Base-by-base conservation (phyloP, 1,140 invertebrate species). In the Cyclargus thomasi region DNA sequence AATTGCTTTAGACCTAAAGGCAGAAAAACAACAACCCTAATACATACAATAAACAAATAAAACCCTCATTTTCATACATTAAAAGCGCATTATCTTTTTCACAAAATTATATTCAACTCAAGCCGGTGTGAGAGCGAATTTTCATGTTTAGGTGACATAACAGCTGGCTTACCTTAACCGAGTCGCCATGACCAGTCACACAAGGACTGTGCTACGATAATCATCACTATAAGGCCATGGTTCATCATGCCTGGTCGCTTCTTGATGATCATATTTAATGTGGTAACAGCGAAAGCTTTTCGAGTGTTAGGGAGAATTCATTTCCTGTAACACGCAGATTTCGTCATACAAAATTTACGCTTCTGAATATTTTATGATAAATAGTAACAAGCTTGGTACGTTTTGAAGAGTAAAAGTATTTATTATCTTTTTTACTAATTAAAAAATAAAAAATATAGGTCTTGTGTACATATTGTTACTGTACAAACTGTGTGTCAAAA, bases 221-320 rank as follows among this genome's bases (percentile, higher is more conserved):
- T 20, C 53, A 18, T 55, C 53, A 14, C 3, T 55, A 18, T 55
- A 2, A 20, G 4, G 16, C 2, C 18, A n/a, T n/a, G 16, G 53
- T 8, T 20, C 53, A 55, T 20, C 18, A 5, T 55, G 18, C 53
- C 53, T 55, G 53, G n/a, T 20, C 53, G n/a, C n/a, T 1, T n/a
- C 53, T 17, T 55, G 53, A 55, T 55, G 53, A 55, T 55, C 53
- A 55, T 55, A 55, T 55, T 55, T 18, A 55, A 55, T 55, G 53
- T 55, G 53, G 53, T 55, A 18, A 55, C 53, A 55, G 18, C 53
- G 18, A 17, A 55, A 55, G 18, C n/a, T 55, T 18, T 18, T 55
- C 18, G n/a, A 18, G 53, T 55, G 18, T 20, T 20, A 55, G 18
- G 53, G 53, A 55, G 18, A 55, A 55, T 55, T 55, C 53, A 55